Percentiles rank a stretch among this genome's conserved stretches.
phyloP scores from a whole-genome alignment of 2,797 vertebrate genomes.

The Lophotriccus pileatus region DNA sequence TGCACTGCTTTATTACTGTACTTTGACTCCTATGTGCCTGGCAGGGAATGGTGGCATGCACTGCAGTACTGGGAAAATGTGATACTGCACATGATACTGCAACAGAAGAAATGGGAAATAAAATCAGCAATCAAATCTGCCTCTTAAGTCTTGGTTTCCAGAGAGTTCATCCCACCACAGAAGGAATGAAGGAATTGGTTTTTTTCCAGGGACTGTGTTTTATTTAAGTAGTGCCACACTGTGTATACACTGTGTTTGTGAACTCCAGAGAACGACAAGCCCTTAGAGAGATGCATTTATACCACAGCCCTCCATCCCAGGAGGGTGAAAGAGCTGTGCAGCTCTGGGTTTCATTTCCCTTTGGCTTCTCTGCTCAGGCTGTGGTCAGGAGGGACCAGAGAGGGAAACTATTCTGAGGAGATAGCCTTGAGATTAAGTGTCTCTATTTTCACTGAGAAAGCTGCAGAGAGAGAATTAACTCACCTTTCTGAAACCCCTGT shows the following conservation, averaged over 20 bases:
- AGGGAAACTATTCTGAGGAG: not conserved
- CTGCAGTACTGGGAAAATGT: not conserved
- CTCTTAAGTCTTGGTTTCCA: not conserved
- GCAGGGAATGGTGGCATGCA: not conserved
- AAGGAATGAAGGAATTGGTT: not conserved
- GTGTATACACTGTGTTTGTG: not conserved
- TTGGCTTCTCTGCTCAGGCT: not conserved
- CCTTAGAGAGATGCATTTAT: conserved; percentile 13
- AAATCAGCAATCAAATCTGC: not conserved
- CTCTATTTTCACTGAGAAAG: not conserved
- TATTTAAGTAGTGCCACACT: not conserved
- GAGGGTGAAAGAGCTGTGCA: not conserved
- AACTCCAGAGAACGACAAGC: not conserved
- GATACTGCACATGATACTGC: not conserved
- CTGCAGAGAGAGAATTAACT: not conserved
- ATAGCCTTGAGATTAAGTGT: not conserved
- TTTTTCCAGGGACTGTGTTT: not conserved
- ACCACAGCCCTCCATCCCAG: not conserved
- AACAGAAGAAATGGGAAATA: not conserved
- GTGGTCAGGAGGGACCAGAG: not conserved
- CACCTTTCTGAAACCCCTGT: not conserved
- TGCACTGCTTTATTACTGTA: not conserved
- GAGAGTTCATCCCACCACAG: not conserved
- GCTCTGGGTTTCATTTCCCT: conserved; percentile 24
- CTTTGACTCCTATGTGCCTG: not conserved